Base-by-base conservation (phyloP, 1,140 invertebrate genomes). In the Drosophila novamexicana region DNA sequence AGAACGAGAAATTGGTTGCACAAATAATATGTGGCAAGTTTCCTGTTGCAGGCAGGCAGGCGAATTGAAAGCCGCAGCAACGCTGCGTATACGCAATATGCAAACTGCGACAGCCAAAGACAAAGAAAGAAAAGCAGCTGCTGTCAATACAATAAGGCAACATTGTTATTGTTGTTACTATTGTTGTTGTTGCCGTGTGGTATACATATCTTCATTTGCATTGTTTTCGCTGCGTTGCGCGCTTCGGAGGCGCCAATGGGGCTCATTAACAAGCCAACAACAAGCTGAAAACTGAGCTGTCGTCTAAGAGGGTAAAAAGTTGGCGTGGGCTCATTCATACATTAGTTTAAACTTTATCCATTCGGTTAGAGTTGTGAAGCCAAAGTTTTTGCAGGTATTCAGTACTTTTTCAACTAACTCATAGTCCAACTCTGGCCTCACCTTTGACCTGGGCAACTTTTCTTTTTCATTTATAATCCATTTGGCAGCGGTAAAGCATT, bases 61-160 rank as follows among this genome's bases (percentile, higher is more conserved):
- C 75, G 79, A 83, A 75, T 62, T 72, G 66, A 78, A 69, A 75
- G 66, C 42, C 61, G 80, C 80, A 54, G 69, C 81, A 84, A 84
- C 81, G 81, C 42, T 80, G 73, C 81, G 81, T 84, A 84, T 83
- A 64, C 81, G 81, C 71, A 69, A 84, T 84, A 77, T 84, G 73
- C 50, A 67, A 45, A 36, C 32, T 32, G 52, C 63, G 52, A 69
- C 72, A 58, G 14, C 39, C 45, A 47, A 79, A 61, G 56, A 58
- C 50, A 72, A 62, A 42, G 39, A 39, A 61, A 42, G 66, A 68
- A 58, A 14, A 75, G 61, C 65, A 58, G 47, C 45, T 68, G 73
- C 67, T 79, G 79, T 9, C 47, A 49, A 59, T 69, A 52, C 74
- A 18, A 40, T 6, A 12, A 58, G 6, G 9, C 53, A 65, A 52